A percentile compares a stretch with the other conserved stretches of the same genome.
Conservation (phyloP, 2,888 invertebrate species). For the Hypomecis atomaria region DNA sequence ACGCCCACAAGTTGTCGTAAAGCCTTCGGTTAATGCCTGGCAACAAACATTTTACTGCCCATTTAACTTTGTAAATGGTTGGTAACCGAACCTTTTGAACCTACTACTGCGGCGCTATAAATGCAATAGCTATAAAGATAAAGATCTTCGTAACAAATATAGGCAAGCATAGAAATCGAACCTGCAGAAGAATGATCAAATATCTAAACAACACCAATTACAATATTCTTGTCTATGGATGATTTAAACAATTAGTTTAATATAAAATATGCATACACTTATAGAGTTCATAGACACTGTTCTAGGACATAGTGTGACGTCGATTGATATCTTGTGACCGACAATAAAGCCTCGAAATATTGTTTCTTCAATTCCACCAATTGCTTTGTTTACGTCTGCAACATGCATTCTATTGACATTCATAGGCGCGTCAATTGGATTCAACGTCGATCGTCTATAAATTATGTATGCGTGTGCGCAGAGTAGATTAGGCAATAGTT, state of each 20-base stretch:
- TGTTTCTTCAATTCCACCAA: conserved; percentile 30
- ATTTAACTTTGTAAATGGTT: conserved; percentile 14
- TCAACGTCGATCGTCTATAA: conserved; percentile 45
- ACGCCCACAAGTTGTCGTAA: conserved; percentile 28
- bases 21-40: conserved; percentile 22
- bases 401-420: conserved; percentile 51
- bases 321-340: conserved; percentile 10
- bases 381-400: conserved; percentile 51
- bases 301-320: not conserved
- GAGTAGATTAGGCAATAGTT: conserved; percentile 26
- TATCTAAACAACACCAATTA: too few relatives aligned
- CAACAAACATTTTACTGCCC: conserved; percentile 27
- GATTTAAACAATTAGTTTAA: not conserved
- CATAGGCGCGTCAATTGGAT: conserved; percentile 46
- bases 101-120: not conserved
- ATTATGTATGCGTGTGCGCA: conserved; percentile 55
- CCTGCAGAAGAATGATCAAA: too few relatives aligned
- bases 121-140: not conserved
- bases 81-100: conserved; percentile 16
- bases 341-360: conserved; percentile 9
- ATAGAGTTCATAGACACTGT: too few relatives aligned
- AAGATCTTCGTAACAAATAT: not conserved
- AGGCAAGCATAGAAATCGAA: not conserved
- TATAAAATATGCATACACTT: not conserved
- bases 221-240: too few relatives aligned